Conservation (phyloP, 2,888 invertebrate genomes). For the Sericinus montela region DNA sequence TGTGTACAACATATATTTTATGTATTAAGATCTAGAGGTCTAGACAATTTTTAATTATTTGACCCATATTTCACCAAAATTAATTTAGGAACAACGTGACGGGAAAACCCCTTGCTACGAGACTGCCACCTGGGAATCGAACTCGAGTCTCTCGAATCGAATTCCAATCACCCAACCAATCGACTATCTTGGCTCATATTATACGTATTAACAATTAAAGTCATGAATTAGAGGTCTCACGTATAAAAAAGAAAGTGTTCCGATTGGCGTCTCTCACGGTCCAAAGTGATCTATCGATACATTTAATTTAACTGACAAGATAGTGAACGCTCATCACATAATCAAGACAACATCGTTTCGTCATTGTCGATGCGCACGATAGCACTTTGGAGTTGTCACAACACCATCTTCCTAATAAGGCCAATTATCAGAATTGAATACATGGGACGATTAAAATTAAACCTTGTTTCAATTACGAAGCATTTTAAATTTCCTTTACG, state of each 20-base stretch:
- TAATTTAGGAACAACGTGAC: too few species aligned
- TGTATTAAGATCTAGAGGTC: too few species aligned
- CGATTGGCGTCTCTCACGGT: slow-evolving; percentile 71
- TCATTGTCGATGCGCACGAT: slow-evolving; percentile 79
- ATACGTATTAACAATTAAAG: neutral
- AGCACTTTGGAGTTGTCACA: slow-evolving; percentile 77
- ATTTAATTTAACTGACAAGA: slow-evolving; percentile 79
- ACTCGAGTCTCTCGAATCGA: too few species aligned
- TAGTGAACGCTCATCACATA: slow-evolving; percentile 78
- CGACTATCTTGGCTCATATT: too few species aligned
- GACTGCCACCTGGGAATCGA: too few species aligned
- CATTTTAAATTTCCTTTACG: slow-evolving; percentile 35
- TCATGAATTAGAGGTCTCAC: neutral
- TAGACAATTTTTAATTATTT: too few species aligned
- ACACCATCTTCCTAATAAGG: slow-evolving; percentile 77
- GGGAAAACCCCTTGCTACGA: too few species aligned
- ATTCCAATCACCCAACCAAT: too few species aligned
- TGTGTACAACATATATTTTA: too few species aligned
- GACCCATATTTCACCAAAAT: too few species aligned
- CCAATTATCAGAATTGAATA: slow-evolving; percentile 72
- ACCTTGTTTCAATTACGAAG: slow-evolving; percentile 45
- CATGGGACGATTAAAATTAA: slow-evolving; percentile 43
- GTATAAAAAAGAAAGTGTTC: slow-evolving; percentile 57
- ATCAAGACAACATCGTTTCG: slow-evolving; percentile 79
- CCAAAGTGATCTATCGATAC: slow-evolving; percentile 76